A percentile compares a stretch with the other conserved stretches of the same genome.
Conservation (phyloP, 1,140 invertebrate genomes). For the Polyergus mexicanus region DNA sequence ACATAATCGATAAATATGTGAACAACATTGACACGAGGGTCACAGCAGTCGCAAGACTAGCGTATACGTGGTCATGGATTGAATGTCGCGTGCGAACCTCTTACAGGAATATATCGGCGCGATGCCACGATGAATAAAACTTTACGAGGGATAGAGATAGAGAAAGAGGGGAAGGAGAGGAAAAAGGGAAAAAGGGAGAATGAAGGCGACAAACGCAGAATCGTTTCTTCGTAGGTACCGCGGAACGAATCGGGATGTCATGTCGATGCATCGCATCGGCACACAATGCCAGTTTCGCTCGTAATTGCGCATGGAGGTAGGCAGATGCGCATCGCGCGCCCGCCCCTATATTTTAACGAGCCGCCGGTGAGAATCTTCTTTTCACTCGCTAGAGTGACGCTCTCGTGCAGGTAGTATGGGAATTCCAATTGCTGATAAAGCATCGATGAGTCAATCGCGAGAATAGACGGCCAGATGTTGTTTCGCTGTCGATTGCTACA, state of each 20-base stretch:
- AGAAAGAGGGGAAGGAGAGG: background rate
- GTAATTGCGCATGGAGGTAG: conserved; percentile 70
- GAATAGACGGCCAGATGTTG: conserved; percentile 19
- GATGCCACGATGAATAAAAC: conserved; percentile 67
- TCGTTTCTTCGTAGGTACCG: conserved; percentile 61
- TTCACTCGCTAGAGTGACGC: conserved; percentile 52
- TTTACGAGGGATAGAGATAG: conserved; percentile 47
- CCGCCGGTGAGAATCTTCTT: conserved; percentile 66
- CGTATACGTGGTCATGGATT: conserved; percentile 5
- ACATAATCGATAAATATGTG: background rate
- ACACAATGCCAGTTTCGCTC: conserved; percentile 66
- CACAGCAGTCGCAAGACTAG: conserved; percentile 29
- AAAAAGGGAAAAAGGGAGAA: conserved; percentile 25
- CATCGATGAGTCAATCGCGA: conserved; percentile 52
- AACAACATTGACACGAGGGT: background rate
- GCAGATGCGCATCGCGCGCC: conserved; percentile 71
- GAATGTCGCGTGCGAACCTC: conserved; percentile 62
- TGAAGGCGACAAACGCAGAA: conserved; percentile 26
- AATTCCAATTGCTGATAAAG: conserved; percentile 69
- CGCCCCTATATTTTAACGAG: conserved; percentile 73
- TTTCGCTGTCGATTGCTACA: background rate
- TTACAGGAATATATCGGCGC: conserved; percentile 47
- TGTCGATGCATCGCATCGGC: conserved; percentile 59
- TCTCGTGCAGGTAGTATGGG: conserved; percentile 67
- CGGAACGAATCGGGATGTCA: conserved; percentile 49